These are phyloP conservation scores for Nomia melanderi DNA, from an alignment of 1,140 invertebrate species.

Conservation along the genomic window DNA sequence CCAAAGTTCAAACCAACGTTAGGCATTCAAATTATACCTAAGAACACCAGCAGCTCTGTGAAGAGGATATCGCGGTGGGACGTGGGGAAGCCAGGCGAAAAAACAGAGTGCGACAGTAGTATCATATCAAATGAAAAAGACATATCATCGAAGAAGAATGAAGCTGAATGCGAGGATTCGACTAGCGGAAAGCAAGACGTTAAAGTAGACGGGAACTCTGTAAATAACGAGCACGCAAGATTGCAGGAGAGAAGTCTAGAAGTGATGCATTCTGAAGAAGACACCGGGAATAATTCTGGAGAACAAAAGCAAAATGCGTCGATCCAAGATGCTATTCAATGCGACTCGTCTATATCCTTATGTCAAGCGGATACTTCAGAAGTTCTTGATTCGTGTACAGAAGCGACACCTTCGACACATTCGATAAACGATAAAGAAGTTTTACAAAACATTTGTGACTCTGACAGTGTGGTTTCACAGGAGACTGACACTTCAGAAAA, in stretches of 20 bases:
- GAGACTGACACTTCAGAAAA: conserved; percentile 1
- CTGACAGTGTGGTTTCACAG: background rate
- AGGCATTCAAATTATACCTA: conserved; percentile 77
- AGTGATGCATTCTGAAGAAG: background rate
- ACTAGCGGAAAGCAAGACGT: conserved; percentile 23
- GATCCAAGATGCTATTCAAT: conserved; percentile 47
- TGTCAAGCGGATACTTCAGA: conserved; percentile 54
- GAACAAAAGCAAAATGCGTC: conserved; percentile 20
- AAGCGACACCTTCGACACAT: conserved; percentile 15
- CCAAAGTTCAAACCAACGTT: conserved; percentile 76
- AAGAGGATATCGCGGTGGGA: conserved; percentile 81
- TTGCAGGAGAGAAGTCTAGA: conserved; percentile 20
- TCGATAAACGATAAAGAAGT: conserved; percentile 7
- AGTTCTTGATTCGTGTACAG: conserved; percentile 17
- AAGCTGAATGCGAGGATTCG: conserved; percentile 27
- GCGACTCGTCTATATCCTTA: conserved; percentile 61
- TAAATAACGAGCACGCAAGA: background rate
- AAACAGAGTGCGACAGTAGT: conserved; percentile 68
- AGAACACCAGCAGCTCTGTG: conserved; percentile 57
- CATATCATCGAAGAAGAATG: conserved; percentile 69
- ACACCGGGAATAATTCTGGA: background rate
- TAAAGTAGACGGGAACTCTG: conserved; percentile 32
- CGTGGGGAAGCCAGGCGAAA: conserved; percentile 75
- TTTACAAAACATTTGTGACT: conserved; percentile 33
- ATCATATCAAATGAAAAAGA: conserved; percentile 72